Base-by-base conservation (phyloP, 1,140 invertebrate genomes). In the Eurosta solidaginis region DNA sequence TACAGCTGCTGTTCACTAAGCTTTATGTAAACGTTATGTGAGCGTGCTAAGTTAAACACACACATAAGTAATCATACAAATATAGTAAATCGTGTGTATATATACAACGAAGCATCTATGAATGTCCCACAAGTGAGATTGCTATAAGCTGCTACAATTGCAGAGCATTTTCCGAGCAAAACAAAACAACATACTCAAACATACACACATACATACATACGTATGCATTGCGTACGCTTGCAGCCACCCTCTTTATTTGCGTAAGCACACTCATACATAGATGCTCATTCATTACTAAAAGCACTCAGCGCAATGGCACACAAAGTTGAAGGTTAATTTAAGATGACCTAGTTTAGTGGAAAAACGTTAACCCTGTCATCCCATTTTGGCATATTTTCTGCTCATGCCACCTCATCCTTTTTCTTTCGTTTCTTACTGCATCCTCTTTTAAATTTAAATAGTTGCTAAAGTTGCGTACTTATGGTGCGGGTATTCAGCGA, bases 361-460 rank as follows among this genome's bases (percentile, higher is more conserved):
- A 33, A 59, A 59, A 59, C 27, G 54, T 36, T 25, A 59, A 59
- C 54, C 54, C 33, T 59, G n/a, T 59, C n/a, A 59, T 59, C 54
- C 54, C 54, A 17, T 59, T 59, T 59, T 54, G 17, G 54, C 27
- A 59, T n/a, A 33, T 59, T 59, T 59, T 17, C 54, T 36, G 22
- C 29, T 7, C 6, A 4, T 47, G 45, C 45, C 3, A 47, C 20
- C 59, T 5, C 59, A 29, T 54, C 52, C 9, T 54, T 29, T 29
- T 54, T 29, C 7, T 7, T 29, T 20, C 3, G 17, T 59, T 9
- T 22, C 22, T 59, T 10, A 54, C 3, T 25, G 12, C 4, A n/a
- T n/a, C n/a, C n/a, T n/a, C n/a, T n/a, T n/a, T n/a, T n/a, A n/a
- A n/a, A n/a, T n/a, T n/a, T n/a, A n/a, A n/a, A n/a, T n/a, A n/a